Percentiles rank a stretch among this genome's conserved stretches.
These are phyloP conservation scores for Drosophila varians DNA, from an alignment of 1,140 invertebrate species.

Conservation along the genomic window DNA sequence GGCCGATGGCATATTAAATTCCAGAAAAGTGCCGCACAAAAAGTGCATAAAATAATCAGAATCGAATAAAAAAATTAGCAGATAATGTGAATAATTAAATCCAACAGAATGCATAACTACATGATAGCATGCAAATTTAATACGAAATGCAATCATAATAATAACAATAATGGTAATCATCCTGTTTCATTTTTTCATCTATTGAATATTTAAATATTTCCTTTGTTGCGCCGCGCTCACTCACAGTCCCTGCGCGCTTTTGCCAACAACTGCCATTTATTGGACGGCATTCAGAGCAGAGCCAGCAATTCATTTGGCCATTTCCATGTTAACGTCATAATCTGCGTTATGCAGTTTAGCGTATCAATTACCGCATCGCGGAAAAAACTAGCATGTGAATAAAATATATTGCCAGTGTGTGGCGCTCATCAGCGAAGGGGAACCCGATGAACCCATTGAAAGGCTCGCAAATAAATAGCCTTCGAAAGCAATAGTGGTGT, in stretches of 20 bases:
- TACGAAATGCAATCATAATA: conserved; percentile 30
- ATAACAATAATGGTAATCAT: conserved; percentile 20
- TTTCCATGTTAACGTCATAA: conserved; percentile 73
- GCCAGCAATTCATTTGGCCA: conserved; percentile 58
- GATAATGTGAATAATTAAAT: conserved; percentile 71
- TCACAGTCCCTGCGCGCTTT: conserved; percentile 2
- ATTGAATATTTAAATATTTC: conserved; percentile 49
- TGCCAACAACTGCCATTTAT: conserved; percentile 3
- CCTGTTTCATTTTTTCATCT: conserved; percentile 4
- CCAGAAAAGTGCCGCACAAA: not conserved
- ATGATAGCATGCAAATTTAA: conserved; percentile 56
- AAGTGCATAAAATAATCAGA: conserved; percentile 39
- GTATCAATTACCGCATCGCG: conserved; percentile 74
- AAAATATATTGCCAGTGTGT: conserved; percentile 49
- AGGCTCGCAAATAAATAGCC: conserved; percentile 1
- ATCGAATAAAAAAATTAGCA: conserved; percentile 59
- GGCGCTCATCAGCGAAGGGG: conserved; percentile 22
- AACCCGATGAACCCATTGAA: conserved; percentile 13
- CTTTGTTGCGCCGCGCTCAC: conserved; percentile 23
- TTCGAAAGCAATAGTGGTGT: conserved; percentile 5
- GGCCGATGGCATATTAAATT: conserved; percentile 41
- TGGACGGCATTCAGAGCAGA: conserved; percentile 22
- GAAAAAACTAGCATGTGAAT: conserved; percentile 58
- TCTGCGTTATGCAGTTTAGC: conserved; percentile 77
- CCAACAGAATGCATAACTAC: conserved; percentile 41